phyloP scores from a whole-genome alignment of 2,888 invertebrate species.

The Xestobium rufovillosum region DNA sequence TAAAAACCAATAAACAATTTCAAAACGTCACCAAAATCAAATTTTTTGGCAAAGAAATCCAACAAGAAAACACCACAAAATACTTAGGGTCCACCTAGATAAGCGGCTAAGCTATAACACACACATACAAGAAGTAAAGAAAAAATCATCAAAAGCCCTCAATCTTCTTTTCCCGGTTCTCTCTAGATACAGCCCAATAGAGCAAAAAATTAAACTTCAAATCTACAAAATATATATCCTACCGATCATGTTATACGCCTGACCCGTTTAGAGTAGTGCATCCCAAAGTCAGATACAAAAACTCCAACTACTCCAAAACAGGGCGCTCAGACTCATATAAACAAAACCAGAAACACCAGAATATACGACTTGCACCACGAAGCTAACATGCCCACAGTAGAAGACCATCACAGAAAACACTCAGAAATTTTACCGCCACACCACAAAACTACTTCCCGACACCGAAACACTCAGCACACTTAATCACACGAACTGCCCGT shows the following conservation, averaged over 20 bases:
- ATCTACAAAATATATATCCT: conserved; percentile 7
- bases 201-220: too few relatives aligned
- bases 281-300: conserved; percentile 3
- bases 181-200: background rate
- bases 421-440: too few relatives aligned
- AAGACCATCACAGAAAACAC: too few relatives aligned
- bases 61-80: background rate
- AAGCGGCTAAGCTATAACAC: background rate
- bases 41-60: background rate
- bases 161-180: background rate
- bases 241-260: conserved; percentile 6
- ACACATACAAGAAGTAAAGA: conserved; percentile 3
- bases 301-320: conserved; percentile 7
- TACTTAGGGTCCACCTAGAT: conserved; percentile 7
- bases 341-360: conserved; percentile 3
- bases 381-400: too few relatives aligned
- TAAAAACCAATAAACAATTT: background rate
- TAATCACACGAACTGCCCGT: too few relatives aligned
- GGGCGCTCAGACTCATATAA: conserved; percentile 1
- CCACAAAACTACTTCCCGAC: too few relatives aligned
- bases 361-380: too few relatives aligned
- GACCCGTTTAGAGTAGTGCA: conserved; percentile 3
- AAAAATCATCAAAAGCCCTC: background rate
- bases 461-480: too few relatives aligned
- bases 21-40: background rate